Conservation (phyloP, 1,140 invertebrate genomes). For the Eriosoma lanigerum region DNA sequence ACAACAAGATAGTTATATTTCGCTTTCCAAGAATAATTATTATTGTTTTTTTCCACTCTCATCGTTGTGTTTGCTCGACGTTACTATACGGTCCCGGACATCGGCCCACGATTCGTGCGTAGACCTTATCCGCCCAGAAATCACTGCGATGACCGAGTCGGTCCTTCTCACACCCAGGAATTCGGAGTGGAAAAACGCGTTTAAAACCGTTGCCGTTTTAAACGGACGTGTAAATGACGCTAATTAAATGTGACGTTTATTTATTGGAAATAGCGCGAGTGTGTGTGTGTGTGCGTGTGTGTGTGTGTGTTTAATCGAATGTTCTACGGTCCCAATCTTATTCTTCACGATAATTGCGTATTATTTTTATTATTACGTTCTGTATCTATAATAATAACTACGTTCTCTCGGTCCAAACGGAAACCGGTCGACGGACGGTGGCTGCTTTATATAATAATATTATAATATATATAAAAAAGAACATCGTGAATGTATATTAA, state of each 20-base stretch:
- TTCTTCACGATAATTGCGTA: background rate
- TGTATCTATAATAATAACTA: background rate
- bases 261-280: constrained; percentile 24
- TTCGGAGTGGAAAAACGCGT: background rate
- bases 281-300: no score
- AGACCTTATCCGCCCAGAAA: background rate
- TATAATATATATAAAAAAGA: background rate
- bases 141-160: background rate
- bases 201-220: background rate
- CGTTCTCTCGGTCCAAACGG: background rate
- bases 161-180: background rate
- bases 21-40: no score
- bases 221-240: background rate
- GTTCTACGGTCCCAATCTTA: background rate
- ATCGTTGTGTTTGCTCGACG: no score
- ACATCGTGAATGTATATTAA: background rate
- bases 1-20: no score
- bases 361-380: background rate
- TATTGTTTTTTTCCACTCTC: no score
- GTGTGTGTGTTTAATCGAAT: background rate
- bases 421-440: constrained; percentile 35
- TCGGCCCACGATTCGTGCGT: no score
- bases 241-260: constrained; percentile 42
- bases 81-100: no score
- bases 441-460: constrained; percentile 10